Evolutionary conservation across 2,113 vertebrate species (phyloP).

Genomic region (Crotalus helleri): DNA sequence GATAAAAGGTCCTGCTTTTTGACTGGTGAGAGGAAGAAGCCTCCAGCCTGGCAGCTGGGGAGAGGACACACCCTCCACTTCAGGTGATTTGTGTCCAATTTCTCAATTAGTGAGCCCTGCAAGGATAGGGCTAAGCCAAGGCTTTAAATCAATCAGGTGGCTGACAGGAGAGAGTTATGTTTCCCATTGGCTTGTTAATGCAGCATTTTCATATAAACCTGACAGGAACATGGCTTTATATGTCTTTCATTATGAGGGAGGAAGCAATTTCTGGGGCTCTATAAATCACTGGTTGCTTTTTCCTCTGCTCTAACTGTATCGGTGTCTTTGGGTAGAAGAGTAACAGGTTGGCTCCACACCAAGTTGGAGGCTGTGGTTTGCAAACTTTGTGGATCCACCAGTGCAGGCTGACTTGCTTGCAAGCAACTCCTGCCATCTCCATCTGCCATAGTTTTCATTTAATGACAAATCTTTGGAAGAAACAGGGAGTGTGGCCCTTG

Average conservation of each 20-base stretch:
- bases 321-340: background rate
- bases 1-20: background rate
- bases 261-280: slow-evolving; percentile 5
- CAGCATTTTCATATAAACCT: background rate
- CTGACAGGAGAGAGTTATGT: background rate
- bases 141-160: background rate
- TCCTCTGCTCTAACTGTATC: background rate
- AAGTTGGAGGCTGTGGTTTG: background rate
- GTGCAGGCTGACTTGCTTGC: background rate
- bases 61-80: background rate
- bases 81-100: slow-evolving; percentile 13
- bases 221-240: background rate
- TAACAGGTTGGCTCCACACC: background rate
- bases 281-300: background rate
- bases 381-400: fast-evolving
- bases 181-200: slow-evolving; percentile 4
- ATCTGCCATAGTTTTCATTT: background rate
- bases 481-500: background rate
- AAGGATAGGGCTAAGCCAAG: background rate
- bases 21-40: background rate
- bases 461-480: background rate
- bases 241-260: background rate
- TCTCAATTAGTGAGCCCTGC: background rate
- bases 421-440: background rate
- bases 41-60: background rate